Evolutionary conservation across 2,888 invertebrate genomes (phyloP).

Genomic region (Cephus spinipes): DNA sequence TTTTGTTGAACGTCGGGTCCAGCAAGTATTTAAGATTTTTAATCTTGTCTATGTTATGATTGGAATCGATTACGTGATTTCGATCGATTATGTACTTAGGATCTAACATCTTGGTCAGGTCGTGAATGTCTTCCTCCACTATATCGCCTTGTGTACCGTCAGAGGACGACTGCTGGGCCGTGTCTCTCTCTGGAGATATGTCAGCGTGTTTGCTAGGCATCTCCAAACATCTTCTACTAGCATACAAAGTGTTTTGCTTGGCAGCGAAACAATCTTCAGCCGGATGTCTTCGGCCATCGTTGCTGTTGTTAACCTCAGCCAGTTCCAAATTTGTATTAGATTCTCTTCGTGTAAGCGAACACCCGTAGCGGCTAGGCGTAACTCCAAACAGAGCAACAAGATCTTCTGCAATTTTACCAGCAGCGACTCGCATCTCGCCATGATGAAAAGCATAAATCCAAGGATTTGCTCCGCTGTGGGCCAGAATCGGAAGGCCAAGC

Average conservation of each 20-base stretch:
- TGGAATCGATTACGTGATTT: constrained; percentile 58
- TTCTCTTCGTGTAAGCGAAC: constrained; percentile 54
- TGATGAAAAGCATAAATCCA: constrained; percentile 77
- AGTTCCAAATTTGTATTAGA: constrained; percentile 58
- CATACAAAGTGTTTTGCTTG: constrained; percentile 46
- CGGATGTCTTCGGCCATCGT: constrained; percentile 48
- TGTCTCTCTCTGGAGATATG: constrained; percentile 52
- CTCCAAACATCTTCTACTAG: constrained; percentile 47
- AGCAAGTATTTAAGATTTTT: constrained; percentile 57
- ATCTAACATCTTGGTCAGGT: constrained; percentile 59
- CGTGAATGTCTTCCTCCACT: constrained; percentile 57
- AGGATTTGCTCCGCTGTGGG: constrained; percentile 73
- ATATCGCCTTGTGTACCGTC: constrained; percentile 42
- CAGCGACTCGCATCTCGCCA: constrained; percentile 72
- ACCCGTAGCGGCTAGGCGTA: constrained; percentile 57
- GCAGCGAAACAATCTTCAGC: constrained; percentile 58
- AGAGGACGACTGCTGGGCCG: constrained; percentile 38
- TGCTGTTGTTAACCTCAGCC: constrained; percentile 53
- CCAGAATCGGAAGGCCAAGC: constrained; percentile 71
- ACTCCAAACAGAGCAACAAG: constrained; percentile 65
- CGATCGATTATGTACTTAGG: constrained; percentile 57
- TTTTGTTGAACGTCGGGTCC: constrained; percentile 60
- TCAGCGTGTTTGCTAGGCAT: constrained; percentile 45
- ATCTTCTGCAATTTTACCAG: constrained; percentile 70
- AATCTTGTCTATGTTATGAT: constrained; percentile 61